phyloP scores from a whole-genome alignment of 2,797 vertebrate species.

The Chiroxiphia lanceolata region DNA sequence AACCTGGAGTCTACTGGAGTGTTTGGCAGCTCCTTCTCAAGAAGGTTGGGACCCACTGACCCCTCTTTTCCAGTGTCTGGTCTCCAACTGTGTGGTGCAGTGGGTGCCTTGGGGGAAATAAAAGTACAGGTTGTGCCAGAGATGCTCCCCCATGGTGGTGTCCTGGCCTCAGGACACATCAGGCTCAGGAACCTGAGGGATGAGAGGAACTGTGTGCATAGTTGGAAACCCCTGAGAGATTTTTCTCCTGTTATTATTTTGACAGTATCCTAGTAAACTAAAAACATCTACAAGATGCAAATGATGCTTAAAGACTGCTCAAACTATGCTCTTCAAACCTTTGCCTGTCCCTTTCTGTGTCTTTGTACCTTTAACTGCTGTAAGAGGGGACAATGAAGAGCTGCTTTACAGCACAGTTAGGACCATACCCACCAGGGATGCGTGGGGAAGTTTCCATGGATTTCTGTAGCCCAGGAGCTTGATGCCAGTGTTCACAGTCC shows the following conservation, averaged over 20 bases:
- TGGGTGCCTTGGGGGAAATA: not conserved
- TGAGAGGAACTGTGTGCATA: not conserved
- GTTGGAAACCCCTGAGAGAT: not conserved
- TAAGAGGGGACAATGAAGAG: not conserved
- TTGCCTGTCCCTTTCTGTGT: not conserved
- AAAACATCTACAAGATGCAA: not conserved
- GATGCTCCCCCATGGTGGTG: not conserved
- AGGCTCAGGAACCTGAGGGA: not conserved
- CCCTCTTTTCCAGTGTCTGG: not conserved
- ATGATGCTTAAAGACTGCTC: not conserved
- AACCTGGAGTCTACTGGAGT: not conserved
- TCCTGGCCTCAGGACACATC: not conserved
- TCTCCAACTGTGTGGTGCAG: not conserved
- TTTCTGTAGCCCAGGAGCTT: not conserved
- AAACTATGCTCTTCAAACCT: not conserved
- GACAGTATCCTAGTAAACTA: not conserved
- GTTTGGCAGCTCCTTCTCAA: not conserved
- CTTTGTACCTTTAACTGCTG: not conserved
- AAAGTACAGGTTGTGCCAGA: not conserved
- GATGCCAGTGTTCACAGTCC: not conserved
- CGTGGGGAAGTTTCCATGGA: not conserved
- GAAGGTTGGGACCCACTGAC: not conserved
- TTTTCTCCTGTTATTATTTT: not conserved
- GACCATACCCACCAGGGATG: not conserved
- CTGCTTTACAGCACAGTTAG: not conserved